Conservation (phyloP, 37 sponge, comb jelly and placozoan species). For the Lycopodina hypogea region DNA sequence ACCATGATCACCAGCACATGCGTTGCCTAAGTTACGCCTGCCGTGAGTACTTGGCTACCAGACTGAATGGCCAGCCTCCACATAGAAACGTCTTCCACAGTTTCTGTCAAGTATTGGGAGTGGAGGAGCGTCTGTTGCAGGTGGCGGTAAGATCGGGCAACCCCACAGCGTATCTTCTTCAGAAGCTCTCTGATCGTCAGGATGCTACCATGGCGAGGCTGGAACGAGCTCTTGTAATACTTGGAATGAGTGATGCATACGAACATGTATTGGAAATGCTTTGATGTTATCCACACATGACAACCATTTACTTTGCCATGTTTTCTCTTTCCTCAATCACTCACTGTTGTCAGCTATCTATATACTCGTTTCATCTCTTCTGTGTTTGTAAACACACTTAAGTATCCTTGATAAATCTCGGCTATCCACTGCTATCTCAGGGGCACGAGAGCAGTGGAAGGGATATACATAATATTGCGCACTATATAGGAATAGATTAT, state of each 20-base stretch:
- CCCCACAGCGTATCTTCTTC: conserved; percentile 51
- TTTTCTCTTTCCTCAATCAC: too few species aligned
- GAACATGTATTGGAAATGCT: neutral
- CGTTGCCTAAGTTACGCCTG: conserved; percentile 32
- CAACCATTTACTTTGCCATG: too few species aligned
- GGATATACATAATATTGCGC: too few species aligned
- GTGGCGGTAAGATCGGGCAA: conserved; percentile 27
- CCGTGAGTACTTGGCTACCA: conserved; percentile 27
- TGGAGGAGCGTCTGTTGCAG: conserved; percentile 20
- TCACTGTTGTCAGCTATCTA: too few species aligned
- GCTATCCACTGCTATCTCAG: too few species aligned
- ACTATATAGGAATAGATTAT: too few species aligned
- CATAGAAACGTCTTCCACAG: conserved; percentile 24
- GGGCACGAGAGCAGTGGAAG: too few species aligned
- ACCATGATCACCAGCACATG: conserved; percentile 32
- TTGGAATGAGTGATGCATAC: conserved; percentile 39
- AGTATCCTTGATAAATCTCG: too few species aligned
- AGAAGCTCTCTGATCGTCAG: conserved; percentile 9
- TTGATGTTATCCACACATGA: too few species aligned
- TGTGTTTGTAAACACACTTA: too few species aligned
- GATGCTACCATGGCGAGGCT: conserved; percentile 44
- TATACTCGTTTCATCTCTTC: too few species aligned
- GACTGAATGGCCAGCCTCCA: conserved; percentile 36
- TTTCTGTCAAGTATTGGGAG: conserved; percentile 42
- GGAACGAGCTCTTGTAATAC: conserved; percentile 14